These are phyloP conservation scores for Matsumurasca onukii DNA, from an alignment of 1,140 invertebrate genomes.

Conservation along the genomic window DNA sequence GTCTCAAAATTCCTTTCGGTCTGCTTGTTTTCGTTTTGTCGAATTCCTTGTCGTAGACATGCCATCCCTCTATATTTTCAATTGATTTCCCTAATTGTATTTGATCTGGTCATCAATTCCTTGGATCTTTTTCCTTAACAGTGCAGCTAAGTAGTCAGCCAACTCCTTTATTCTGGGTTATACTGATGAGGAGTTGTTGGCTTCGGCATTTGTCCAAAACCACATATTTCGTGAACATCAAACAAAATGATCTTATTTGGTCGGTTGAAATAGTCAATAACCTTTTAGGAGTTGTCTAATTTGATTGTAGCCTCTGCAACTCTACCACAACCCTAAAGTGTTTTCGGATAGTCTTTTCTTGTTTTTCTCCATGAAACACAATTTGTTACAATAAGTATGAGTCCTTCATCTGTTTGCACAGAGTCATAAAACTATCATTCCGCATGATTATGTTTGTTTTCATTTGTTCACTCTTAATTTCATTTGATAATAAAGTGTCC, in stretches of 20 bases:
- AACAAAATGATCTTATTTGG: background rate
- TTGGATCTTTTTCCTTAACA: background rate
- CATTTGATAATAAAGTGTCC: background rate
- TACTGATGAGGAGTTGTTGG: slow-evolving; percentile 27
- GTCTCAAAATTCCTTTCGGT: background rate
- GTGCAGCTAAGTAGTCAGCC: background rate
- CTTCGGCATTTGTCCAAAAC: slow-evolving; percentile 3
- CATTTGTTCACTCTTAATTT: background rate
- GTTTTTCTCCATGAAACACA: background rate
- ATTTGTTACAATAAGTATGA: no score
- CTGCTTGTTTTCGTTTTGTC: slow-evolving; percentile 8
- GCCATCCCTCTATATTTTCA: background rate
- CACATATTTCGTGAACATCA: slow-evolving; percentile 2
- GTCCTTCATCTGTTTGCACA: background rate
- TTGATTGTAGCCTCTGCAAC: background rate
- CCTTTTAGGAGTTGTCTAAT: background rate
- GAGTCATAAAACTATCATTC: background rate
- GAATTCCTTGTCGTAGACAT: background rate
- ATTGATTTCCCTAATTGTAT: no score
- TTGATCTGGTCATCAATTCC: background rate
- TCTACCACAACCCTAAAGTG: background rate
- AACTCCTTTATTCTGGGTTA: slow-evolving; percentile 5
- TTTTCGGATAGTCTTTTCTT: slow-evolving; percentile 6
- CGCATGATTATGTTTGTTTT: background rate
- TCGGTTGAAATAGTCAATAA: background rate